phyloP scores from a whole-genome alignment of 2,113 vertebrate species.

The Girardinichthys multiradiatus region DNA sequence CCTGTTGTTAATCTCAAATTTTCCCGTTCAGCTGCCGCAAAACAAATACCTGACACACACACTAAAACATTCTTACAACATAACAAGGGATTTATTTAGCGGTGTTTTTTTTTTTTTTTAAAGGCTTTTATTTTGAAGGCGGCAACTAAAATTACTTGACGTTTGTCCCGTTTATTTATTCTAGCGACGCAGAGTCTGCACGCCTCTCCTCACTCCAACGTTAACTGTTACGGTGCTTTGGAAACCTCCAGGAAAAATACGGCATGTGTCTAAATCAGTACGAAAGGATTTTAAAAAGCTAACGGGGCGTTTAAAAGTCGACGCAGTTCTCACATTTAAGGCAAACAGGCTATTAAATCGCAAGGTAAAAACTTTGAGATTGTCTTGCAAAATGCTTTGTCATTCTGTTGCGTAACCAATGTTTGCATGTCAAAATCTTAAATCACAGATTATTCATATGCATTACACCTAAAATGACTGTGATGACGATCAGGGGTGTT shows the following conservation, averaged over 20 bases:
- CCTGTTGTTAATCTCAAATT: no score
- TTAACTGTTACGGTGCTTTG: neutral
- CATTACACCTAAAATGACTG: no score
- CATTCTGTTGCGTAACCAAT: constrained; percentile 15
- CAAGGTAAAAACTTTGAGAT: neutral
- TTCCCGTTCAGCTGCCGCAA: no score
- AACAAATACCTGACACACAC: no score
- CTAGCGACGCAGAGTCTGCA: neutral
- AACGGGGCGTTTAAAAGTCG: neutral
- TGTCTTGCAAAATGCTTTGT: constrained; percentile 16
- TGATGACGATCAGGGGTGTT: no score
- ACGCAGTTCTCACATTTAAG: neutral
- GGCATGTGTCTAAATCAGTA: neutral
- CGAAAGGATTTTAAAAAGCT: neutral
- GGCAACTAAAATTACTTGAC: no score
- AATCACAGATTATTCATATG: neutral
- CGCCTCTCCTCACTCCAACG: neutral
- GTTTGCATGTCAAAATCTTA: neutral
- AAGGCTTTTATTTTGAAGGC: constrained; percentile 63
- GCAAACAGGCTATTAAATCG: neutral
- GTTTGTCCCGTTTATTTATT: neutral
- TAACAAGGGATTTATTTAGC: neutral
- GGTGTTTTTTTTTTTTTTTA: no score
- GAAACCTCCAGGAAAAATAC: neutral
- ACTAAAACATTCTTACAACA: neutral